A percentile compares a stretch with the other conserved stretches of the same genome.
phyloP scores from a whole-genome alignment of 2,888 invertebrate species.

The Sepiola atlantica region DNA sequence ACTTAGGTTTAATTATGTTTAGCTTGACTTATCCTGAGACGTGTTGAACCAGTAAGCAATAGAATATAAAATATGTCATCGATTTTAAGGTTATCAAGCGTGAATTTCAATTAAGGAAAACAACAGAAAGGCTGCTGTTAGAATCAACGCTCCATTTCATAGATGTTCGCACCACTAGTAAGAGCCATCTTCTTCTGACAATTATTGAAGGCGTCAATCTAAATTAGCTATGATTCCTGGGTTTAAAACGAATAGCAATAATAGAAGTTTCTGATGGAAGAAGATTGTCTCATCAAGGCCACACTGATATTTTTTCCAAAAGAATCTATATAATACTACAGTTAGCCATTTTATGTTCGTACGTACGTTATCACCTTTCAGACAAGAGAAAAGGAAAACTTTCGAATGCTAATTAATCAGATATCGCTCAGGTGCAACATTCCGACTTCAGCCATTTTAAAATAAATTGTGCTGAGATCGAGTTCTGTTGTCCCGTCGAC shows the following conservation, averaged over 20 bases:
- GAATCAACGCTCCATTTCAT: background rate
- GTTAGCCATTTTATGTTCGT: no score
- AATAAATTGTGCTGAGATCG: no score
- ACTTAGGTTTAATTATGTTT: background rate
- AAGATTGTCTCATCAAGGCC: no score
- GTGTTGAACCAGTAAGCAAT: background rate
- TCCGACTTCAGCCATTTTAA: no score
- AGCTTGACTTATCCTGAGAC: no score
- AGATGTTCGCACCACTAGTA: background rate
- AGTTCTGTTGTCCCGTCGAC: no score
- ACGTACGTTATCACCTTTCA: no score
- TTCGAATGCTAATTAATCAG: no score
- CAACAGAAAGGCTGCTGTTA: background rate
- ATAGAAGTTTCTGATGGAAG: constrained; percentile 12
- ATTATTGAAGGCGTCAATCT: background rate
- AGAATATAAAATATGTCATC: background rate
- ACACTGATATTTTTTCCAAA: no score
- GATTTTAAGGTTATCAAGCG: background rate
- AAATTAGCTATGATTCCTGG: background rate
- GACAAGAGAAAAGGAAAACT: no score
- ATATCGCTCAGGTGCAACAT: no score
- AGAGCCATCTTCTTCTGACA: background rate
- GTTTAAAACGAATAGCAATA: background rate
- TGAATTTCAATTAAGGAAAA: constrained; percentile 2
- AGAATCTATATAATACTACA: no score